A percentile compares a stretch with the other conserved stretches of the same genome.
phyloP scores from a whole-genome alignment of 35 echinoderm and acorn worm species.

The Apostichopus californicus region DNA sequence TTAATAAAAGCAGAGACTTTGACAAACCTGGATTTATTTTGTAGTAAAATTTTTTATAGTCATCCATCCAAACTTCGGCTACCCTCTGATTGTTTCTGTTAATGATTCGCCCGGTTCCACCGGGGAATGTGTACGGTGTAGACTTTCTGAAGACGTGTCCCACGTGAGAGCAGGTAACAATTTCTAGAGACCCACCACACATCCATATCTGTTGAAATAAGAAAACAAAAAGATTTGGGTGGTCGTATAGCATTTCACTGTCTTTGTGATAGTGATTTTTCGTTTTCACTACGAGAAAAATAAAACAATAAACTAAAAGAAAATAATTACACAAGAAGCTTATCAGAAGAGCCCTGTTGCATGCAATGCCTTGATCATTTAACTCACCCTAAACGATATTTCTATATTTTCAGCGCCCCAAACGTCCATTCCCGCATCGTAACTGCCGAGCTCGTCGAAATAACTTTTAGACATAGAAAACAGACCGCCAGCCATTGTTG shows the following conservation, averaged over 20 bases:
- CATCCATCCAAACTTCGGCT: constrained; percentile 96
- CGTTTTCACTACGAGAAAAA: too few species aligned
- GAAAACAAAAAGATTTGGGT: too few species aligned
- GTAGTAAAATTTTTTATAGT: constrained; percentile 95
- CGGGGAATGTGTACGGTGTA: constrained; percentile 80
- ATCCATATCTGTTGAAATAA: constrained; percentile 78
- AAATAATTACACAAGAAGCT: too few species aligned
- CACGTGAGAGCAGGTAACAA: constrained; percentile 87
- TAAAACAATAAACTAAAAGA: too few species aligned
- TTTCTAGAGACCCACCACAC: constrained; percentile 89
- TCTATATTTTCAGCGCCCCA: constrained; percentile 98
- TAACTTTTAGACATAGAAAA: constrained; percentile 93
- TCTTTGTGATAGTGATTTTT: too few species aligned
- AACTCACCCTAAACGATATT: constrained; percentile 99
- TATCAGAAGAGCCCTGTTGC: too few species aligned
- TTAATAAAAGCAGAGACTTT: not conserved
- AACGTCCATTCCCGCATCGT: constrained; percentile 99
- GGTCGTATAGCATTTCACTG: too few species aligned
- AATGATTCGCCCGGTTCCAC: constrained; percentile 66
- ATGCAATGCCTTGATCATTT: not conserved
- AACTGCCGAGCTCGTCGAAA: constrained; percentile 95
- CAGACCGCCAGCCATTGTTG: constrained; percentile 96
- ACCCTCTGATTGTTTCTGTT: constrained; percentile 81
- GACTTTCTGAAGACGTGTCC: constrained; percentile 91
- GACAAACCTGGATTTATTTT: constrained; percentile 89